phyloP scores from a whole-genome alignment of 2,797 vertebrate species.

The Lacerta bilineata region DNA sequence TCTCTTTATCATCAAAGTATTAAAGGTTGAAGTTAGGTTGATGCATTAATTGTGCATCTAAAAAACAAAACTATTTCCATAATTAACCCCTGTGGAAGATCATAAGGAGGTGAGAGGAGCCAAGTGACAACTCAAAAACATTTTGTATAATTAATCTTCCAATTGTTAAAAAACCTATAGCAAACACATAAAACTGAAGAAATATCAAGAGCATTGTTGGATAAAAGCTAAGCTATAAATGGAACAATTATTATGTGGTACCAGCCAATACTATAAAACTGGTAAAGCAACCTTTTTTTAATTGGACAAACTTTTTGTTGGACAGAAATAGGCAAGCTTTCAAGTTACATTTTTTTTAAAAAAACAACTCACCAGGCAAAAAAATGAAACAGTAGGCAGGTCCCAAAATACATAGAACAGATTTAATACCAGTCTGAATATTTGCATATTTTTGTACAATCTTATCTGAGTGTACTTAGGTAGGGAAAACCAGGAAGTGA shows the following conservation, averaged over 20 bases:
- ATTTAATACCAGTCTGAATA: neutral
- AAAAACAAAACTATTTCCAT: neutral
- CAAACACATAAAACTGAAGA: neutral
- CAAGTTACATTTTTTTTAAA: neutral
- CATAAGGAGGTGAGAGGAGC: neutral
- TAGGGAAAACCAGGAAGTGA: neutral
- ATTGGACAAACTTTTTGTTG: neutral
- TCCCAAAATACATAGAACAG: neutral
- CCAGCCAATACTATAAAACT: neutral
- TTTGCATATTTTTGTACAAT: neutral
- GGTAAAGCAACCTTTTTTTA: neutral
- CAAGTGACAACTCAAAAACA: constrained; percentile 10
- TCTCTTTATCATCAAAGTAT: constrained; percentile 1
- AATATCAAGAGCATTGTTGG: neutral
- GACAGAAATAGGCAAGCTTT: neutral
- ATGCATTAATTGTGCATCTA: neutral
- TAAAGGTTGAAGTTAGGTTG: neutral
- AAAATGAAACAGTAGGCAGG: neutral
- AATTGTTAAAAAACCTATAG: neutral
- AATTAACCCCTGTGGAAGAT: constrained; percentile 32
- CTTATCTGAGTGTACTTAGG: neutral
- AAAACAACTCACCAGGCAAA: neutral
- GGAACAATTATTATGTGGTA: neutral
- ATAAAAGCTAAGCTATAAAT: neutral
- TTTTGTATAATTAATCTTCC: neutral